phyloP scores from a whole-genome alignment of 1,140 invertebrate genomes.

The Drosophila hydei region DNA sequence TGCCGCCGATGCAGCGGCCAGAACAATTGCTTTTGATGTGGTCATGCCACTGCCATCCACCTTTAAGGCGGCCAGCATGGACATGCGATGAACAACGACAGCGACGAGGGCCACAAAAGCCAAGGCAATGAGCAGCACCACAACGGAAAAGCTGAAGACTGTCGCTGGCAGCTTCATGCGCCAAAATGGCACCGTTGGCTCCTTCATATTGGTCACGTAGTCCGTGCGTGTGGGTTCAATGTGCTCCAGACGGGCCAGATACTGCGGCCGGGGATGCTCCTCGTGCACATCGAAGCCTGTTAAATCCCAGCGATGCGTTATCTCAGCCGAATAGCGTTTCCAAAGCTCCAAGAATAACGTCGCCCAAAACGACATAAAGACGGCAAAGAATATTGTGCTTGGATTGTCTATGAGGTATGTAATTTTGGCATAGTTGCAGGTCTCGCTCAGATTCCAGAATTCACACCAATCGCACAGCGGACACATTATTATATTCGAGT shows the following conservation, averaged over 20 bases:
- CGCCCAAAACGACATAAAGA: conserved; percentile 98
- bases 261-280: conserved; percentile 94
- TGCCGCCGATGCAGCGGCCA: conserved; percentile 93
- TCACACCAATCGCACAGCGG: conserved; percentile 94
- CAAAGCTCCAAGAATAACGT: conserved; percentile 96
- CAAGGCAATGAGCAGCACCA: conserved; percentile 90
- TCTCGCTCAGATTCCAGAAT: conserved; percentile 94
- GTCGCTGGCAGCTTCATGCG: conserved; percentile 92
- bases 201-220: conserved; percentile 89
- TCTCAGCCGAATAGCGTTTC: conserved; percentile 96
- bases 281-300: conserved; percentile 94
- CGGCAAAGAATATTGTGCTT: conserved; percentile 96
- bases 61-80: conserved; percentile 90
- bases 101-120: conserved; percentile 94
- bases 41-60: conserved; percentile 87
- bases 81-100: conserved; percentile 96
- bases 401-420: conserved; percentile 98
- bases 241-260: conserved; percentile 89
- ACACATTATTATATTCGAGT: conserved; percentile 89
- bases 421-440: conserved; percentile 93
- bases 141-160: conserved; percentile 92
- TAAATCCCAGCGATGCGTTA: conserved; percentile 96
- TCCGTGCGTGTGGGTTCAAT: conserved; percentile 87
- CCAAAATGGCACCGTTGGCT: conserved; percentile 95
- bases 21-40: conserved; percentile 90